A percentile compares a stretch with the other conserved stretches of the same genome.
phyloP scores from a whole-genome alignment of 2,113 vertebrate species.

The Columba livia region DNA sequence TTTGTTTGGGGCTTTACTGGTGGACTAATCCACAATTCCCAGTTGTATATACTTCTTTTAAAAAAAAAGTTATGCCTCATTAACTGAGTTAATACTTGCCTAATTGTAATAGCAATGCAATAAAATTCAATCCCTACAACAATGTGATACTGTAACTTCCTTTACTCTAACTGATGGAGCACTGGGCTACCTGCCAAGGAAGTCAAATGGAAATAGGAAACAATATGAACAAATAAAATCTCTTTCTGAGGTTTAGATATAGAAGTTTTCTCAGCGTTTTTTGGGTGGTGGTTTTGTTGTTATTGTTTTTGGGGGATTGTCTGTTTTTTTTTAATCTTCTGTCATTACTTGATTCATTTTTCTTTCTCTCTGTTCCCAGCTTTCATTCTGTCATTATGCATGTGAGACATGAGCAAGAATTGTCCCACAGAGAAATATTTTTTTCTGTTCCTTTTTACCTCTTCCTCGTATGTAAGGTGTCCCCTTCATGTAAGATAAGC shows the following conservation, averaged over 20 bases:
- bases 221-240: background rate
- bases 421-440: background rate
- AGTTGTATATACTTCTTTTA: background rate
- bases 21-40: background rate
- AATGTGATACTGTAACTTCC: constrained; percentile 42
- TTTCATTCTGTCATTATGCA: background rate
- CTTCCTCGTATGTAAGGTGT: background rate
- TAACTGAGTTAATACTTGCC: constrained; percentile 40
- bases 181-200: constrained; percentile 26
- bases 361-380: background rate
- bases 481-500: background rate
- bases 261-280: background rate
- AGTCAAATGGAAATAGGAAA: background rate
- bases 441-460: background rate
- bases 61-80: background rate
- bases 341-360: background rate
- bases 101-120: constrained; percentile 55
- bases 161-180: constrained; percentile 14
- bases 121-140: constrained; percentile 49
- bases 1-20: background rate
- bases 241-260: background rate
- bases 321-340: background rate
- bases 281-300: background rate
- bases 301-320: background rate
- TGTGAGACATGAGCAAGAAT: background rate